Conservation (phyloP, 2,888 invertebrate genomes). For the Agrotis clavis region DNA sequence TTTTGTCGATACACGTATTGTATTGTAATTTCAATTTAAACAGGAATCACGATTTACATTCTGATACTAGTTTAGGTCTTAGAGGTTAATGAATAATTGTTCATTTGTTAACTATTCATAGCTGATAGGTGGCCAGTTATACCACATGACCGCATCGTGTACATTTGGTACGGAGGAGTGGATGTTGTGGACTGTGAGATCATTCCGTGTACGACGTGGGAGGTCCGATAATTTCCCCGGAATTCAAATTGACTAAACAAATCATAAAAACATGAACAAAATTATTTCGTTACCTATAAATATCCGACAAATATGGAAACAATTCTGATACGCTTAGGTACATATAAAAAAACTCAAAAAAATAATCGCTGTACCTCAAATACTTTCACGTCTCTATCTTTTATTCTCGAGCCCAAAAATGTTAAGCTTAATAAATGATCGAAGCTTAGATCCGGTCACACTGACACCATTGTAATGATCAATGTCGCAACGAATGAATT, state of each 20-base stretch:
- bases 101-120: conserved; percentile 62
- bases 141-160: conserved; percentile 70
- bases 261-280: conserved; percentile 11
- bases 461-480: conserved; percentile 35
- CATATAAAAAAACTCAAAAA: conserved; percentile 22
- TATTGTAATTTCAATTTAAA: conserved; percentile 41
- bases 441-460: conserved; percentile 37
- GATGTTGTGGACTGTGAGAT: conserved; percentile 61
- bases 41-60: conserved; percentile 10
- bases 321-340: not conserved
- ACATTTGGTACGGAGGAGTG: conserved; percentile 58
- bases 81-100: conserved; percentile 23
- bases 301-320: conserved; percentile 1
- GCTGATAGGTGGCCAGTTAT: conserved; percentile 74
- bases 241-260: conserved; percentile 50
- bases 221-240: conserved; percentile 70
- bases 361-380: conserved; percentile 55
- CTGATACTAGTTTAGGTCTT: conserved; percentile 14
- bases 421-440: conserved; percentile 45
- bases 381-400: conserved; percentile 56
- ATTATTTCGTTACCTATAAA: conserved; percentile 12
- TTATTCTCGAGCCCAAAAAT: conserved; percentile 45
- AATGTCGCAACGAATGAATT: conserved; percentile 25
- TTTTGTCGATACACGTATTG: conserved; percentile 26
- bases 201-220: conserved; percentile 73